Conservation (phyloP, 64 coral and sea anemone species). For the Montipora sp. region DNA sequence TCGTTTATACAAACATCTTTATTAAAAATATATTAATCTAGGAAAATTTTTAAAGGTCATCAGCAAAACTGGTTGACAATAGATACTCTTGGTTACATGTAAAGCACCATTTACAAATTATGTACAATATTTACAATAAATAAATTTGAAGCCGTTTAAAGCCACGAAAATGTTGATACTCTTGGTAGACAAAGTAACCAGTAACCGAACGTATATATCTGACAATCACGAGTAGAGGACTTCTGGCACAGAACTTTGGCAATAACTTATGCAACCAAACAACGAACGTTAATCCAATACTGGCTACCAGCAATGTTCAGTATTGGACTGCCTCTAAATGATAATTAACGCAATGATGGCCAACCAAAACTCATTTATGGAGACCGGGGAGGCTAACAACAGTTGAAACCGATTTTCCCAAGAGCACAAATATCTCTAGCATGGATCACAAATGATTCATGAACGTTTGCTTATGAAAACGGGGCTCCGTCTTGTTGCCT, state of each 20-base stretch:
- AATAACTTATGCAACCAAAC: not conserved
- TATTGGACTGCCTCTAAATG: too few species aligned
- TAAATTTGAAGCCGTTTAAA: constrained; percentile 38
- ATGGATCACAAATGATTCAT: not conserved
- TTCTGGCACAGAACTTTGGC: too few species aligned
- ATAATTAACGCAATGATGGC: not conserved
- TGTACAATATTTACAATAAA: constrained; percentile 66
- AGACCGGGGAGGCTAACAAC: too few species aligned
- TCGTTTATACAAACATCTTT: constrained; percentile 53
- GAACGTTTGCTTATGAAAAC: not conserved
- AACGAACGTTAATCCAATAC: not conserved
- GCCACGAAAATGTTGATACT: constrained; percentile 45
- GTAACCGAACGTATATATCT: not conserved
- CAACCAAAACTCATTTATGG: not conserved
- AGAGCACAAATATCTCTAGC: too few species aligned
- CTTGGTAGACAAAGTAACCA: not conserved
- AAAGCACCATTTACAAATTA: constrained; percentile 63
- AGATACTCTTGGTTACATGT: constrained; percentile 55
- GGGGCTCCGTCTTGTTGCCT: too few species aligned
- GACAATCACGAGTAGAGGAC: too few species aligned
- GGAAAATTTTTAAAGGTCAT: constrained; percentile 53
- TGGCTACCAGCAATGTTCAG: not conserved
- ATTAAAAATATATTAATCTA: constrained; percentile 68
- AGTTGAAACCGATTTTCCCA: too few species aligned
- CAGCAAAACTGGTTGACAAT: constrained; percentile 53